Evolutionary conservation across 1,140 invertebrate genomes (phyloP).

Genomic region (Drosophila kurseongensis): DNA sequence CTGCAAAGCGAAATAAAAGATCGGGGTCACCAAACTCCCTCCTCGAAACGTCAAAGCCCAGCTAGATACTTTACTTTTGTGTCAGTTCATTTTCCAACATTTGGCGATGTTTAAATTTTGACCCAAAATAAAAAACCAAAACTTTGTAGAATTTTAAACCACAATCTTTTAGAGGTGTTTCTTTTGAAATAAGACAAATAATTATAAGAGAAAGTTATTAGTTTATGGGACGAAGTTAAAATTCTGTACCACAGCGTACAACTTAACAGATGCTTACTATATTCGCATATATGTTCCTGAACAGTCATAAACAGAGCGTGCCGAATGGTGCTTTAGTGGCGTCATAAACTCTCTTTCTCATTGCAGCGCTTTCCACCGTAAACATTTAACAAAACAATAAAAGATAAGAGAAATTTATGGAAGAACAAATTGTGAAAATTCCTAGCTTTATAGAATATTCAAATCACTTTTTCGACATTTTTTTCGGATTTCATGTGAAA

Average conservation of each 20-base stretch:
- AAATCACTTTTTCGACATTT: constrained; percentile 16
- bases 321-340: constrained; percentile 17
- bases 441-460: constrained; percentile 12
- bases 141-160: too few species aligned
- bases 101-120: too few species aligned
- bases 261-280: constrained; percentile 19
- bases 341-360: constrained; percentile 21
- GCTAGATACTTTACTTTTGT: too few species aligned
- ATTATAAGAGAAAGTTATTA: too few species aligned
- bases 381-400: constrained; percentile 32
- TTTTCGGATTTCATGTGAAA: constrained; percentile 4
- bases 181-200: too few species aligned
- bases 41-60: too few species aligned
- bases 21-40: too few species aligned
- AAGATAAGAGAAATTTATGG: constrained; percentile 10
- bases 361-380: constrained; percentile 12
- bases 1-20: too few species aligned
- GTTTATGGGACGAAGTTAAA: too few species aligned
- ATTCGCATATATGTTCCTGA: constrained; percentile 31
- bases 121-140: too few species aligned
- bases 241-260: background rate
- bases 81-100: too few species aligned
- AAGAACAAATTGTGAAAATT: constrained; percentile 10
- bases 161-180: too few species aligned
- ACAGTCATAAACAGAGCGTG: constrained; percentile 47